Conservation (phyloP, 2,888 invertebrate species). For the Pristionchus fissidentatus region DNA sequence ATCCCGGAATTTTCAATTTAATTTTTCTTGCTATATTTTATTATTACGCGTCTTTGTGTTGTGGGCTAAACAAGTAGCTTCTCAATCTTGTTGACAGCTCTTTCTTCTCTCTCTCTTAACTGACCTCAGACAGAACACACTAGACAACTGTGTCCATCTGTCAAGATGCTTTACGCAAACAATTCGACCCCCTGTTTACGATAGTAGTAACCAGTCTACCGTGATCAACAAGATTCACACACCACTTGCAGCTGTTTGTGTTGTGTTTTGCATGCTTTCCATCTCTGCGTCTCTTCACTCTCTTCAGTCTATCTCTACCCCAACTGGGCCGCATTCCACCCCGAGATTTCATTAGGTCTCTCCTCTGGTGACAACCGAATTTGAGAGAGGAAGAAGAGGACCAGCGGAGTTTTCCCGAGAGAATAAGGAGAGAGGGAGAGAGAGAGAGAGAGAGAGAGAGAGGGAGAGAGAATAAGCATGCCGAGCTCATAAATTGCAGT, state of each 20-base stretch:
- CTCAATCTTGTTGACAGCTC: background rate
- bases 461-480: background rate
- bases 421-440: background rate
- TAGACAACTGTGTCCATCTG: conserved; percentile 23
- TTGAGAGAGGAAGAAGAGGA: background rate
- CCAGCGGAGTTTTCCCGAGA: background rate
- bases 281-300: background rate
- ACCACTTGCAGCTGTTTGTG: background rate
- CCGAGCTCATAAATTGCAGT: background rate
- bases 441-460: conserved; percentile 21
- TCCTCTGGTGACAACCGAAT: background rate
- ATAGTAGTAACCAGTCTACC: background rate
- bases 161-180: conserved; percentile 29
- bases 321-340: background rate
- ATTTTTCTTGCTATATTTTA: no score
- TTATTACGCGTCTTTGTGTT: no score
- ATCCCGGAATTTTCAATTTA: no score
- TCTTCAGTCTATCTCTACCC: background rate
- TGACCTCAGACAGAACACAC: background rate
- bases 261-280: background rate
- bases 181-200: background rate
- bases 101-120: background rate
- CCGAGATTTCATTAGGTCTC: conserved; percentile 38
- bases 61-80: no score
- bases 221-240: background rate